A percentile compares a stretch with the other conserved stretches of the same genome.
These are phyloP conservation scores for Irena cyanogastra DNA, from an alignment of 2,113 vertebrate species.

Conservation along the genomic window DNA sequence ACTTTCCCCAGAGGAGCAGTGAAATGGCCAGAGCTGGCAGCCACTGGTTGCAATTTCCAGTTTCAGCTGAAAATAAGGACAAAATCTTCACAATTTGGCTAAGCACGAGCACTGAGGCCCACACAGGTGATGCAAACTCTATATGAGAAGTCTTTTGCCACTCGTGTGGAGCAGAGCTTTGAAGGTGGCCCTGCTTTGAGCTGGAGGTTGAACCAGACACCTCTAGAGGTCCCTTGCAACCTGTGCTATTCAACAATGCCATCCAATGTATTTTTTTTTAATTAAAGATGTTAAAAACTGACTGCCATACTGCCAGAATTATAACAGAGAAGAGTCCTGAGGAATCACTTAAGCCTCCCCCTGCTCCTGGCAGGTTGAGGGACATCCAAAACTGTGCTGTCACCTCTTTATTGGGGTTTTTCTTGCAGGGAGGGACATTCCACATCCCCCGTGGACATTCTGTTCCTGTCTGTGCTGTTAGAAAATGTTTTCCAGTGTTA, in stretches of 20 bases:
- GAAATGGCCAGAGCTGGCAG: neutral
- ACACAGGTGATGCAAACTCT: neutral
- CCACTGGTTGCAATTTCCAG: neutral
- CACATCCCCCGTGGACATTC: neutral
- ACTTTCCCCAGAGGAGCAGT: neutral
- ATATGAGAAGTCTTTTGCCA: neutral
- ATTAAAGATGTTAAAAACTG: neutral
- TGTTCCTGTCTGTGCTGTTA: neutral
- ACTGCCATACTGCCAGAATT: neutral
- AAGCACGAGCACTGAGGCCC: neutral
- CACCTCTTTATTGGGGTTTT: neutral
- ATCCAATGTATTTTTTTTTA: neutral
- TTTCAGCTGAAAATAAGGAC: neutral
- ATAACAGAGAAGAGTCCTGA: neutral
- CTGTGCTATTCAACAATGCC: neutral
- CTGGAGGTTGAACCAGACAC: neutral
- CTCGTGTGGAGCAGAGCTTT: fast-evolving
- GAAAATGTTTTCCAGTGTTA: neutral
- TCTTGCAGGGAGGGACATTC: neutral
- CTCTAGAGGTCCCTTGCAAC: neutral
- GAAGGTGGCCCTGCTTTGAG: neutral
- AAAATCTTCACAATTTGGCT: neutral
- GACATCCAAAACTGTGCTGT: neutral
- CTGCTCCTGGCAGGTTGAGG: neutral
- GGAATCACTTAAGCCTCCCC: neutral